phyloP scores from a whole-genome alignment of 2,113 vertebrate genomes.

The Brachyhypopomus occidentalis region DNA sequence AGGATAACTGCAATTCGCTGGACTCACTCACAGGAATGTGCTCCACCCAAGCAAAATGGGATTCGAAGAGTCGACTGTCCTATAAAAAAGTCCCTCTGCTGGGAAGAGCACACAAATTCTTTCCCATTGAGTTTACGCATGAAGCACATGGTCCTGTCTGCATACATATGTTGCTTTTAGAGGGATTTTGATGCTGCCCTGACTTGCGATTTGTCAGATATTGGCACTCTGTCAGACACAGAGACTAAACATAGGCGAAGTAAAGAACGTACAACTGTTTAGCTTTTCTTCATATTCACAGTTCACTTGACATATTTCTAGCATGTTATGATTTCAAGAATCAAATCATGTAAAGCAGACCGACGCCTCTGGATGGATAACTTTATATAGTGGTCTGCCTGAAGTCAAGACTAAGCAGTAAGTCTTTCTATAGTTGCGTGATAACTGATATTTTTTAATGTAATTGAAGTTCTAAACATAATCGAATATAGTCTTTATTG shows the following conservation, averaged over 20 bases:
- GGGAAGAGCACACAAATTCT: slow-evolving; percentile 22
- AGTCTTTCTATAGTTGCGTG: too few relatives aligned
- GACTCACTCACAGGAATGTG: neutral
- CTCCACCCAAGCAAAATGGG: slow-evolving; percentile 6
- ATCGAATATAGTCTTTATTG: too few relatives aligned
- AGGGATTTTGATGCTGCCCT: slow-evolving; percentile 36
- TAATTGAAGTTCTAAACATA: neutral
- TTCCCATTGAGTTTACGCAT: slow-evolving; percentile 13
- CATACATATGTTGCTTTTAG: slow-evolving; percentile 35
- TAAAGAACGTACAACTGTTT: neutral
- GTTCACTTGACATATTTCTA: slow-evolving; percentile 4
- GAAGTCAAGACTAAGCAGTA: too few relatives aligned
- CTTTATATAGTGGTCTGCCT: too few relatives aligned
- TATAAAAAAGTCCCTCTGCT: slow-evolving; percentile 9
- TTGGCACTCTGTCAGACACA: slow-evolving; percentile 5
- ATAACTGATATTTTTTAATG: neutral
- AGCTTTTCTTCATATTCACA: slow-evolving; percentile 5
- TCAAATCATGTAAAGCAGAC: neutral
- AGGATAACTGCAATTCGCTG: neutral
- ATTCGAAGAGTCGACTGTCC: neutral
- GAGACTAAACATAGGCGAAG: slow-evolving; percentile 12
- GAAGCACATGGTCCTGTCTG: slow-evolving; percentile 58
- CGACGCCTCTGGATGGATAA: neutral
- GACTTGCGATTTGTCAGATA: slow-evolving; percentile 18
- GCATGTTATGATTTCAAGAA: neutral